A percentile compares a stretch with the other conserved stretches of the same genome.
These are phyloP conservation scores for Torymus tubicola DNA, from an alignment of 2,888 invertebrate species.

Conservation along the genomic window DNA sequence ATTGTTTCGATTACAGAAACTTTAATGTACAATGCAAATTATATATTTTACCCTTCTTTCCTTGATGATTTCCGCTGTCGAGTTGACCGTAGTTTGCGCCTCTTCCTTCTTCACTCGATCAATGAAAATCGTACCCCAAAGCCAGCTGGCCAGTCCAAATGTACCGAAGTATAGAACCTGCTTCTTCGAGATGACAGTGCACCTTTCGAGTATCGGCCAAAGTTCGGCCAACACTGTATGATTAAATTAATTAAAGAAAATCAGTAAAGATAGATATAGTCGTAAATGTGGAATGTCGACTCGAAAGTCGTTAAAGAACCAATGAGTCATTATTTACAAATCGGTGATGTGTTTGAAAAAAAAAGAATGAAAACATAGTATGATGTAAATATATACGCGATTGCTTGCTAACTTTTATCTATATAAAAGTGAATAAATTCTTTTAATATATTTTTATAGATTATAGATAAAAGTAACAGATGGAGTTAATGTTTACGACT, in stretches of 20 bases:
- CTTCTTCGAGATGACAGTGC: conserved; percentile 90
- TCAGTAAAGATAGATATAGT: background rate
- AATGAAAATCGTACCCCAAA: conserved; percentile 94
- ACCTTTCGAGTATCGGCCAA: conserved; percentile 89
- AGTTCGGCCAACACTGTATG: conserved; percentile 83
- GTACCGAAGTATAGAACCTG: conserved; percentile 89
- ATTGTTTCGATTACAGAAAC: conserved; percentile 1
- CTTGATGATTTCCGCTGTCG: conserved; percentile 83
- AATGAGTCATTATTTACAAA: no score
- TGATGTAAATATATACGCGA: no score
- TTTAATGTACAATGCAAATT: no score
- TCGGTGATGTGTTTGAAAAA: no score
- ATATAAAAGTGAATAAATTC: no score
- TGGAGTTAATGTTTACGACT: no score
- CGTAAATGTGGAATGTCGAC: no score
- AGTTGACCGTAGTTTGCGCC: conserved; percentile 85
- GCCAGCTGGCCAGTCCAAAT: conserved; percentile 90
- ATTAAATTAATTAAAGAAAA: background rate
- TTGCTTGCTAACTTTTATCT: no score
- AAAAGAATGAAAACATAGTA: no score
- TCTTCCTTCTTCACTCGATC: conserved; percentile 85
- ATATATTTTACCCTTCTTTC: conserved; percentile 79
- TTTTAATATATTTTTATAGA: background rate
- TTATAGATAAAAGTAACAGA: background rate
- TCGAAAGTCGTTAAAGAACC: no score